Evolutionary conservation across 2,113 vertebrate species (phyloP).

Genomic region (Tupaia tana): DNA sequence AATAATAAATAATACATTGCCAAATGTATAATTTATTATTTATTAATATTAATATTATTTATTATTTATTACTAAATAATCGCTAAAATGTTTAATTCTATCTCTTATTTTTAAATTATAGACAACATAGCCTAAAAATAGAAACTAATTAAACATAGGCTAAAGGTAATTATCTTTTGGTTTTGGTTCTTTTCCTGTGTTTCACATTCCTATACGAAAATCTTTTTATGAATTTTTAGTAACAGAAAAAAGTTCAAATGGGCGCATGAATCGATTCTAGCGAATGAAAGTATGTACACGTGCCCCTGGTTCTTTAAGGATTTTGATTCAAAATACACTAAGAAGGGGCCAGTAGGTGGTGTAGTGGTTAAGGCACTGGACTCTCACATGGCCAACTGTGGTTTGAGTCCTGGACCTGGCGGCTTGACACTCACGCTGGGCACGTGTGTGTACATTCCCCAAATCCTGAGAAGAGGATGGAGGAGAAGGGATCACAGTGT

Average conservation of each 20-base stretch:
- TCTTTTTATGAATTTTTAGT: neutral
- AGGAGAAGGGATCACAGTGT: no score
- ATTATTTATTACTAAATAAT: no score
- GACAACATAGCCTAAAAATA: neutral
- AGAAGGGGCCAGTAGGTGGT: no score
- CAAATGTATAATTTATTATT: no score
- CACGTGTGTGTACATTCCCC: no score
- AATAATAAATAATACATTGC: neutral
- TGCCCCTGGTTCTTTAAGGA: neutral
- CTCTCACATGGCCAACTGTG: no score
- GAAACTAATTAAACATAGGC: neutral
- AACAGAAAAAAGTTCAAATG: neutral
- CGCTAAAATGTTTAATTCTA: neutral
- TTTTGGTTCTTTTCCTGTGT: neutral
- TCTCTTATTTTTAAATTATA: slow-evolving; percentile 5
- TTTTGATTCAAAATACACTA: slow-evolving; percentile 35
- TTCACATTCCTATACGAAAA: neutral
- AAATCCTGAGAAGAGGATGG: no score
- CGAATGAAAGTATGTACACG: neutral
- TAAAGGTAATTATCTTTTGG: neutral
- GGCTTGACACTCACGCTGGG: no score
- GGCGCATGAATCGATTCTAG: neutral
- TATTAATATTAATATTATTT: no score
- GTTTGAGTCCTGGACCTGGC: no score
- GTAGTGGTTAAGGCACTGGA: no score